phyloP scores from a whole-genome alignment of 2,888 invertebrate genomes.

The Poecilus cupreus region DNA sequence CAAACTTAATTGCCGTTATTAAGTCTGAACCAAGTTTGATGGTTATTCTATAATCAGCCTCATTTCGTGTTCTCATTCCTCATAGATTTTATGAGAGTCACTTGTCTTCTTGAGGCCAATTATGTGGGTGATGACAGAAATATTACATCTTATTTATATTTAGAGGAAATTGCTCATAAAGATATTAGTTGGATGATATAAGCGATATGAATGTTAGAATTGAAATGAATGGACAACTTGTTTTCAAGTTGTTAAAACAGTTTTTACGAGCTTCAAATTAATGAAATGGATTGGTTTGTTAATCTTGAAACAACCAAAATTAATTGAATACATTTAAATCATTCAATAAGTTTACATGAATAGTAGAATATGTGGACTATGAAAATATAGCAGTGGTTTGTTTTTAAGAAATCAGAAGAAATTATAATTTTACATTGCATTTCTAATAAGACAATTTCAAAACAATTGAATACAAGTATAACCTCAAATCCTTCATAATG shows the following conservation, averaged over 20 bases:
- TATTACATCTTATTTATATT: slow-evolving; percentile 29
- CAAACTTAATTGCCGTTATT: neutral
- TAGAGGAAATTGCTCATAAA: slow-evolving; percentile 19
- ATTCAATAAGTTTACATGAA: too few relatives aligned
- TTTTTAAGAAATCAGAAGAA: too few relatives aligned
- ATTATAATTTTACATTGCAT: too few relatives aligned
- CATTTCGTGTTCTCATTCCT: neutral
- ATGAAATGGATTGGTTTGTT: too few relatives aligned
- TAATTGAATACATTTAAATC: too few relatives aligned
- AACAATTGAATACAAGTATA: too few relatives aligned
- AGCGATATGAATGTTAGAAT: neutral
- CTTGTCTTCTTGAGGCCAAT: neutral
- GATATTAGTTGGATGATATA: neutral
- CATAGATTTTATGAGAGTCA: neutral
- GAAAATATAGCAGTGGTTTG: too few relatives aligned
- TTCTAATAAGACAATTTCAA: too few relatives aligned
- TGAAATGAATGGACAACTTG: neutral
- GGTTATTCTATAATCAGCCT: neutral
- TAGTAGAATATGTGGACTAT: too few relatives aligned
- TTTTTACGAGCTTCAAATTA: too few relatives aligned
- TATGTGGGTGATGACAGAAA: slow-evolving; percentile 22
- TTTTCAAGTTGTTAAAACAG: neutral
- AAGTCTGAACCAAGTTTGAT: neutral
- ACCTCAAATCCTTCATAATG: too few relatives aligned
- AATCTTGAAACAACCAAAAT: too few relatives aligned